A percentile compares a stretch with the other conserved stretches of the same genome.
Evolutionary conservation across 1,140 invertebrate species (phyloP).

Genomic region (Ctenoplectra terminalis): DNA sequence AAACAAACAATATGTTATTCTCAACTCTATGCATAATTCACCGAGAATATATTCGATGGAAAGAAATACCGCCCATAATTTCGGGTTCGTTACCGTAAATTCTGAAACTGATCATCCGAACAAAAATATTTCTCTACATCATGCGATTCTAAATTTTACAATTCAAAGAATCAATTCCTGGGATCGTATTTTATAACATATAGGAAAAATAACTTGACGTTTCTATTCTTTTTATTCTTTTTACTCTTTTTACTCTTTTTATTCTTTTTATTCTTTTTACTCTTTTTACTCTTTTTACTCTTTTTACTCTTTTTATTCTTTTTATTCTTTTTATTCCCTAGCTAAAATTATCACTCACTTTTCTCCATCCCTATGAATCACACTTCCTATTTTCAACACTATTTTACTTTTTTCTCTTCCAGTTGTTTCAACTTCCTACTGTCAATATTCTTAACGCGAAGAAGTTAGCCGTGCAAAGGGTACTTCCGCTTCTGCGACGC

Average conservation of each 20-base stretch:
- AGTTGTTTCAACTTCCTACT: background rate
- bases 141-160: background rate
- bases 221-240: too few relatives aligned
- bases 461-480: background rate
- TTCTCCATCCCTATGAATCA: background rate
- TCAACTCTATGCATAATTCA: background rate
- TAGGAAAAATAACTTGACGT: background rate
- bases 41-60: background rate
- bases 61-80: too few relatives aligned
- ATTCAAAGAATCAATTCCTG: background rate
- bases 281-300: too few relatives aligned
- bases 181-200: background rate
- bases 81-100: too few relatives aligned
- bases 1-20: background rate
- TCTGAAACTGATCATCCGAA: background rate
- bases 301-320: too few relatives aligned
- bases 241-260: too few relatives aligned
- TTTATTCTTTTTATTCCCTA: too few relatives aligned
- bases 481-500: constrained; percentile 11
- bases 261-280: too few relatives aligned
- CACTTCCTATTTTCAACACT: background rate
- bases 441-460: constrained; percentile 1
- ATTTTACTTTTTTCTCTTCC: background rate
- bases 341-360: background rate
- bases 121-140: background rate